phyloP scores from a whole-genome alignment of 1,140 invertebrate genomes.

The Schlechtendalia chinensis region DNA sequence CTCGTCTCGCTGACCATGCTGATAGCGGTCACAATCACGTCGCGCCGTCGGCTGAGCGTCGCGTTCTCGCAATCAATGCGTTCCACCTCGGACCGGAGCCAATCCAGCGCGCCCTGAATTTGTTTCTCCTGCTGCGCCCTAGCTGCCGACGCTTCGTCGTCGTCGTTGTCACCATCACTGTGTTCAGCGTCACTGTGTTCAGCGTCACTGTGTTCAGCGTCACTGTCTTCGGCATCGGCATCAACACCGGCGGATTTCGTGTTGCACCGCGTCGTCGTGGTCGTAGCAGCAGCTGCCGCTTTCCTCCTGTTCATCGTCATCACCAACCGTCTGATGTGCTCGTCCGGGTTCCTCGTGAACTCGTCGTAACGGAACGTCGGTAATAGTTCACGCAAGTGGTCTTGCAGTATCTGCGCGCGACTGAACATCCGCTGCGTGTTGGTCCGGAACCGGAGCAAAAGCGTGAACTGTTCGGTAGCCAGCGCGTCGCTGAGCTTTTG shows the following conservation, averaged over 20 bases:
- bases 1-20: neutral
- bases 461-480: slow-evolving; percentile 4
- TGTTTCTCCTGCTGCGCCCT: neutral
- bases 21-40: neutral
- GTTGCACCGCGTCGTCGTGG: too few species aligned
- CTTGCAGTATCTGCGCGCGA: slow-evolving; percentile 24
- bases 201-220: too few species aligned
- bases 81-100: slow-evolving; percentile 22
- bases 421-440: neutral
- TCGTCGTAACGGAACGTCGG: slow-evolving; percentile 15
- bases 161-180: neutral
- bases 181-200: neutral
- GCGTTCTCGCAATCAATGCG: slow-evolving; percentile 15
- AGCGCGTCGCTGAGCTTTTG: neutral
- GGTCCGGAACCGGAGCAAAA: slow-evolving; percentile 2
- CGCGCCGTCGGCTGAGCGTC: neutral
- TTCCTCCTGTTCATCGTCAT: neutral
- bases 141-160: neutral
- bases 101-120: slow-evolving; percentile 10
- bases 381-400: slow-evolving; percentile 13
- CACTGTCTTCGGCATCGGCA: too few species aligned
- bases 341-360: neutral
- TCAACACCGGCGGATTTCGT: too few species aligned
- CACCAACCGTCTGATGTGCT: neutral
- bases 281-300: too few species aligned